Base-by-base conservation (phyloP, 2,113 vertebrate species). In the Cygnus atratus region DNA sequence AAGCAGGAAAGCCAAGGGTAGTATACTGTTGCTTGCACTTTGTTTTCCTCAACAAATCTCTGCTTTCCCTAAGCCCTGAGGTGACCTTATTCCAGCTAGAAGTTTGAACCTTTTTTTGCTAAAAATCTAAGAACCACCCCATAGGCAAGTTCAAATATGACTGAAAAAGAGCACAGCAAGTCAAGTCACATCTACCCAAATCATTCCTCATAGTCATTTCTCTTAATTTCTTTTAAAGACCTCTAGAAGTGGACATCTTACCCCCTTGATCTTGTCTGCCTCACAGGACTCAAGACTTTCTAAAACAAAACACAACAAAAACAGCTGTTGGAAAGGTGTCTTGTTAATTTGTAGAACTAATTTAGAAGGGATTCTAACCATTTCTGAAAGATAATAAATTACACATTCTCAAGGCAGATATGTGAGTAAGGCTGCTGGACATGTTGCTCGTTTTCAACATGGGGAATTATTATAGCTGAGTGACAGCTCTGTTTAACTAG, bases 341-440 rank as follows among this genome's bases (percentile, higher is more conserved):
- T 72, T 59, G 19, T 7, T 68, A 82, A 94, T 84, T 74, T 58
- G 25, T 58, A 58, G 14, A 70, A 67, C 20, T 73, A 72, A 79
- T 91, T 93, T 85, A 83, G 66, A 83, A 83, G 5, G 15, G 13
- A 6, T 4, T 92, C 39, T 91, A 88, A 91, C 48, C 11, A 66
- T 79, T 94, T 87, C 63, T 93, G 90, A 96, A 92, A 87, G 82
- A 77, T 31, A 94, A 88, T 55, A 92, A 93, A 94, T 94, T 88
- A 58, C 50, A 62, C 31, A 8, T 77, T 92, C 72, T 92, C 0
- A 0, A 58, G 28, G 68, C 1, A 2, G 52, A 62, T 86, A 55
- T 55, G 55, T 3, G 2, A 94, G 73, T 81, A 90, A 92, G 68
- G 37, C 46, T 95, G 48, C 29, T 67, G 90, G 85, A 93, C 71